These are phyloP conservation scores for Cistogaster globosa DNA, from an alignment of 2,888 invertebrate species.

Conservation along the genomic window DNA sequence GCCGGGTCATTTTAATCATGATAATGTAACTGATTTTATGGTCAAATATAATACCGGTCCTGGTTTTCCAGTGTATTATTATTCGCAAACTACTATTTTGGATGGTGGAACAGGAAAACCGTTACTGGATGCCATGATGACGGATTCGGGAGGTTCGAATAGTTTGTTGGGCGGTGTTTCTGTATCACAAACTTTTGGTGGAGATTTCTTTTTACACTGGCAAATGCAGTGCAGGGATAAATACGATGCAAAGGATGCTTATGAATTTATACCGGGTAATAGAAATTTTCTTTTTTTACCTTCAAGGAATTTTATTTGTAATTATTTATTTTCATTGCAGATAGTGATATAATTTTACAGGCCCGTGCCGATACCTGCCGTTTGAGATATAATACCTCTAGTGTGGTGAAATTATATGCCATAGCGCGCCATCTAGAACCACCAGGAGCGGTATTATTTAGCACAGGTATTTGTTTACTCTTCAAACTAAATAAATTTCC, in stretches of 20 bases:
- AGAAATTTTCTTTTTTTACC: not conserved
- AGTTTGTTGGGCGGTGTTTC: slow-evolving; percentile 82
- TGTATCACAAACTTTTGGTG: slow-evolving; percentile 85
- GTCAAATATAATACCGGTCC: slow-evolving; percentile 88
- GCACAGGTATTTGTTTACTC: slow-evolving; percentile 84
- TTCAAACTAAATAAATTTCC: not conserved
- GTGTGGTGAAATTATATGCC: slow-evolving; percentile 87
- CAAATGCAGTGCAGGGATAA: slow-evolving; percentile 85
- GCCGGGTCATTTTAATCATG: slow-evolving; percentile 90
- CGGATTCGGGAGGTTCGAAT: slow-evolving; percentile 82
- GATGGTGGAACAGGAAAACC: slow-evolving; percentile 80
- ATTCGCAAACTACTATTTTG: slow-evolving; percentile 85
- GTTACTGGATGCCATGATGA: slow-evolving; percentile 81
- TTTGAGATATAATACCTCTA: slow-evolving; percentile 87
- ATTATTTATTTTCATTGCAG: slow-evolving; percentile 66
- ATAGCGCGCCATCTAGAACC: slow-evolving; percentile 86
- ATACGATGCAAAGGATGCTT: slow-evolving; percentile 84
- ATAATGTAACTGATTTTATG: slow-evolving; percentile 90
- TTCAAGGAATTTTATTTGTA: not conserved
- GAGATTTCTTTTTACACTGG: slow-evolving; percentile 92
- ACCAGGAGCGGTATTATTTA: slow-evolving; percentile 89
- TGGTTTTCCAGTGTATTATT: slow-evolving; percentile 89
- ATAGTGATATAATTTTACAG: slow-evolving; percentile 82
- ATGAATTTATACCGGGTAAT: slow-evolving; percentile 83
- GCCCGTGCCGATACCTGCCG: slow-evolving; percentile 86